Evolutionary conservation across 2,113 vertebrate genomes (phyloP), one percentile per base, ranked within the genome.

Genomic region (Aplodontia rufa): DNA sequence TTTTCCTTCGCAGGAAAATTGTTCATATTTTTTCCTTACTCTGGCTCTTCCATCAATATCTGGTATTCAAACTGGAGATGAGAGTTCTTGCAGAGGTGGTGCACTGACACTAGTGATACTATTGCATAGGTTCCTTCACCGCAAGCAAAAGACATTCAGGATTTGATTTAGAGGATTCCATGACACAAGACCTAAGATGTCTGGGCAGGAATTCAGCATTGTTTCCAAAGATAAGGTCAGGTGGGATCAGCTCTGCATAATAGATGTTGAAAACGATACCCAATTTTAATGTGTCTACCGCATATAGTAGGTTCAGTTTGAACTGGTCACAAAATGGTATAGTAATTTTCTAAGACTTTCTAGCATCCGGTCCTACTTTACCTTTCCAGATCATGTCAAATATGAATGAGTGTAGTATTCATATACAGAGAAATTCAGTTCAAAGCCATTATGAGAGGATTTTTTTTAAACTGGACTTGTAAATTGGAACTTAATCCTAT

Each of bases 41-140:
- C 98, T 0, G 99, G 99, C 96, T 99, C 99, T 97, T 99, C 99
- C 82, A 99, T 99, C 89, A 99, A 98, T 72, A 99, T 99, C 95
- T 99, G 99, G 37, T 99, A 99, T 93, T 99, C 99, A 81, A 99
- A 99, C 97, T 99, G 99, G 96, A 99, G 99, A 62, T 99, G 98
- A 89, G 99, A 99, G 97, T 99, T 99, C 90, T 99, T 99, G 0
- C 98, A 99, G 71, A 99, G 98, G 72, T 99, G 98, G 96, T 98
- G 97, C 99, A 99, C 87, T 99, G 99, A 98, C 99, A 99, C n/a
- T 99, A 99, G 96, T 99, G 99, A 98, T 99, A 99, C 91, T 99
- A 99, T 92, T 99, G 99, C 93, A 99, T 99, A 6, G 99, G 99
- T 97, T 99, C 99, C 98, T 99, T 99, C 96, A 99, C 99, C 98